Evolutionary conservation across 2,113 vertebrate genomes (phyloP).

Genomic region (Talpa occidentalis): DNA sequence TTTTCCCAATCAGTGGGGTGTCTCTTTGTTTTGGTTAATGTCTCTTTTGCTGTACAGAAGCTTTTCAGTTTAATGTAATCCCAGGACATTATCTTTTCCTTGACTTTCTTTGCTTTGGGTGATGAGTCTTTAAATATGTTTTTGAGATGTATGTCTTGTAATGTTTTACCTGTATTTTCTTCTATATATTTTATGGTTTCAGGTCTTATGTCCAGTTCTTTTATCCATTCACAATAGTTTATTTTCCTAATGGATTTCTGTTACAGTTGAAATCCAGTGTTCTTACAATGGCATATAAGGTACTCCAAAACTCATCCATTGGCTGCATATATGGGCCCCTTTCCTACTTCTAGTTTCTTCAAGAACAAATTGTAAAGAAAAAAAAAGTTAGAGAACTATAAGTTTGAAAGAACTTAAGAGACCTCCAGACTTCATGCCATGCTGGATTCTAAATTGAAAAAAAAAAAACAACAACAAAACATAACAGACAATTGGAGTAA

Average conservation of each 20-base stretch:
- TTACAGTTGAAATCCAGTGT: not conserved
- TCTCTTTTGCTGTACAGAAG: too few relatives aligned
- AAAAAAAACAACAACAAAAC: conserved; percentile 17
- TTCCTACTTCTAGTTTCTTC: not conserved
- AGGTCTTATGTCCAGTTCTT: too few relatives aligned
- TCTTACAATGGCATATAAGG: not conserved
- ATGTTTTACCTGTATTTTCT: too few relatives aligned
- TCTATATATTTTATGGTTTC: too few relatives aligned
- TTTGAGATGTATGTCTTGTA: too few relatives aligned
- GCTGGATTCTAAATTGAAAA: not conserved
- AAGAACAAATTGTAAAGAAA: not conserved
- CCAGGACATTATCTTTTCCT: too few relatives aligned
- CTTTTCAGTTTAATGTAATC: too few relatives aligned
- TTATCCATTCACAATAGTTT: not conserved
- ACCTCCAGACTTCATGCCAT: not conserved
- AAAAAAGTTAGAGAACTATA: not conserved
- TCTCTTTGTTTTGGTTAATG: too few relatives aligned
- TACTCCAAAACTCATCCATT: not conserved
- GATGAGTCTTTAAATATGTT: too few relatives aligned
- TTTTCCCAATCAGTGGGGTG: too few relatives aligned
- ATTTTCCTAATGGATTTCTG: not conserved
- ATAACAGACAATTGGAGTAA: not conserved
- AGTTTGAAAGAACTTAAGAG: conserved; percentile 15
- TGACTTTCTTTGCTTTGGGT: too few relatives aligned
- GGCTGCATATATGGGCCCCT: not conserved